These are phyloP conservation scores for Nomada ruficornis DNA, from an alignment of 2,888 invertebrate species.

Conservation along the genomic window DNA sequence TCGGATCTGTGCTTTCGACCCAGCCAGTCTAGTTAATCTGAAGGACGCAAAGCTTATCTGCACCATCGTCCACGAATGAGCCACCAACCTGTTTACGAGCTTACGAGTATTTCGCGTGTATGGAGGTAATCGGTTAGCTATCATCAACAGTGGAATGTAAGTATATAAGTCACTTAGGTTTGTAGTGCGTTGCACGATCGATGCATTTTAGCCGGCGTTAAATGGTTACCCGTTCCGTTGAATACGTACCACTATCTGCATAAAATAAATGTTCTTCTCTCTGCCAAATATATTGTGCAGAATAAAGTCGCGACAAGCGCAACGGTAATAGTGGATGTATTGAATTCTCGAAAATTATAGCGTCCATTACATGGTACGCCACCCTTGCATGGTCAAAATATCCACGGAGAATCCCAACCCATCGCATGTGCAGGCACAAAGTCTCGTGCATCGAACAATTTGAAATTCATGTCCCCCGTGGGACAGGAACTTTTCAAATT, in stretches of 20 bases:
- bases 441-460: constrained; percentile 8
- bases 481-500: constrained; percentile 41
- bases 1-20: background rate
- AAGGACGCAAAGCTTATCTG: constrained; percentile 26
- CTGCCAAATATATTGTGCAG: no score
- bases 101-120: constrained; percentile 70
- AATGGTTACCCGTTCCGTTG: background rate
- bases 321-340: no score
- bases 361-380: no score
- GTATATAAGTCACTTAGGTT: constrained; percentile 60
- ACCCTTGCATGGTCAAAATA: background rate
- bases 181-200: constrained; percentile 45
- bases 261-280: no score
- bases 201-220: constrained; percentile 44
- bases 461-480: constrained; percentile 11
- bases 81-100: constrained; percentile 59
- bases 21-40: constrained; percentile 34
- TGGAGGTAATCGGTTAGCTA: constrained; percentile 61
- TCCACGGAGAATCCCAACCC: background rate
- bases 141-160: constrained; percentile 63
- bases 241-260: no score
- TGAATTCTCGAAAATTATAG: no score
- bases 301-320: no score
- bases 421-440: background rate
- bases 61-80: constrained; percentile 28